Evolutionary conservation across 1,140 invertebrate species (phyloP), one percentile per base, ranked within the genome.

Genomic region (Bombus turneri): DNA sequence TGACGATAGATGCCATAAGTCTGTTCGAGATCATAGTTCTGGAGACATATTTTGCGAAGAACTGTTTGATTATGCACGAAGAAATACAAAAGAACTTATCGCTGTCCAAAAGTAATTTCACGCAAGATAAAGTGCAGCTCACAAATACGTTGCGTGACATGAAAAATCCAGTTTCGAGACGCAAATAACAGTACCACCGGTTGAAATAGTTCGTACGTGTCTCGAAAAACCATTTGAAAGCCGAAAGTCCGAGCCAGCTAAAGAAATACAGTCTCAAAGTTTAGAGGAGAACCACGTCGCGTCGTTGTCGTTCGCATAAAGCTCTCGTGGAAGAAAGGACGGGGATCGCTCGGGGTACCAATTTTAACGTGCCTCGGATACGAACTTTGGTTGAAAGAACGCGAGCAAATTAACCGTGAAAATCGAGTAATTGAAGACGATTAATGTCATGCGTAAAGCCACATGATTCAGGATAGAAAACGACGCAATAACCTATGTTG

Each of bases 301-400:
- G 18, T 53, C 47, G 47, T 53, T 18, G 18, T 53, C 37, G 74
- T 37, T 37, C 53, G 5, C 6, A 53, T 62, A 74, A 80, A 64
- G 57, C 71, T 74, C 22, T 37, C 18, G 15, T 53, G 47, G 18
- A 53, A 22, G 6, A 18, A 53, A 53, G 18, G 22, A 53, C 47
- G 31, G 41, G 18, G 73, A 76, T 77, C 73, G 64, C 53, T 73
- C 47, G 22, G 25, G 22, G 25, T 53, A 41, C 73, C 62, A 39
- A 66, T 83, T 76, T 62, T 68, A 39, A 83, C 81, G 81, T 83
- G 62, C 73, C 81, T 57, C 73, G 81, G 59, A 66, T 83, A 83
- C 73, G 73, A 83, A 83, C 62, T 57, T 83, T 39, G 59, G 15
- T 18, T 66, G 10, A 39, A 75, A 37, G 34, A 25, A 76, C 43